Evolutionary conservation across 1,140 invertebrate species (phyloP).

Genomic region (Scaptodrosophila lebanonensis): DNA sequence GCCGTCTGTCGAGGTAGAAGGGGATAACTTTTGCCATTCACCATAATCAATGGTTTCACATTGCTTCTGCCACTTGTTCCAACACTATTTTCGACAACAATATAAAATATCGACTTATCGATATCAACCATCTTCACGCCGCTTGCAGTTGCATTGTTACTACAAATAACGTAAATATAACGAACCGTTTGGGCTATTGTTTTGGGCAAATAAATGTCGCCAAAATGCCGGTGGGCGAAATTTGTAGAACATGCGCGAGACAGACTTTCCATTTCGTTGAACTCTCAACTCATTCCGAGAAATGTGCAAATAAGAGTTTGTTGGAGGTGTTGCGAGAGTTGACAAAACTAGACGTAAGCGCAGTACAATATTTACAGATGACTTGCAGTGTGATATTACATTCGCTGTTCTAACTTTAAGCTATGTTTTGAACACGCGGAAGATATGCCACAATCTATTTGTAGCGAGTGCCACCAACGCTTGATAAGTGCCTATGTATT

Average conservation of each 20-base stretch:
- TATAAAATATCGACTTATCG: no score
- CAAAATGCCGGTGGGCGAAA: constrained; percentile 37
- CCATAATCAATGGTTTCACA: no score
- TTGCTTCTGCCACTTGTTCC: background rate
- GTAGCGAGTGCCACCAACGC: constrained; percentile 27
- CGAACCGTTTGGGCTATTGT: background rate
- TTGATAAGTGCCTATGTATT: constrained; percentile 48
- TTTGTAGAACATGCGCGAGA: constrained; percentile 52
- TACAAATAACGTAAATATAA: no score
- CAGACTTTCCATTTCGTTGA: constrained; percentile 28
- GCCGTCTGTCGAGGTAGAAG: constrained; percentile 6
- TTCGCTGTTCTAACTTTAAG: constrained; percentile 2
- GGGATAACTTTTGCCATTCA: no score
- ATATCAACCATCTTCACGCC: no score
- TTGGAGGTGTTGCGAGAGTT: constrained; percentile 44
- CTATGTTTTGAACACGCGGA: constrained; percentile 22
- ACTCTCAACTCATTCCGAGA: constrained; percentile 27
- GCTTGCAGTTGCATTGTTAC: no score
- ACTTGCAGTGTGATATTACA: no score
- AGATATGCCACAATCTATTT: constrained; percentile 47
- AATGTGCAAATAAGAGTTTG: constrained; percentile 32
- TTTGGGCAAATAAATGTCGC: background rate
- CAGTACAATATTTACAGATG: no score
- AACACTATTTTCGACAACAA: no score
- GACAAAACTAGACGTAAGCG: constrained; percentile 51